Conservation (phyloP, 2,888 invertebrate species). For the Micropterix aruncella region DNA sequence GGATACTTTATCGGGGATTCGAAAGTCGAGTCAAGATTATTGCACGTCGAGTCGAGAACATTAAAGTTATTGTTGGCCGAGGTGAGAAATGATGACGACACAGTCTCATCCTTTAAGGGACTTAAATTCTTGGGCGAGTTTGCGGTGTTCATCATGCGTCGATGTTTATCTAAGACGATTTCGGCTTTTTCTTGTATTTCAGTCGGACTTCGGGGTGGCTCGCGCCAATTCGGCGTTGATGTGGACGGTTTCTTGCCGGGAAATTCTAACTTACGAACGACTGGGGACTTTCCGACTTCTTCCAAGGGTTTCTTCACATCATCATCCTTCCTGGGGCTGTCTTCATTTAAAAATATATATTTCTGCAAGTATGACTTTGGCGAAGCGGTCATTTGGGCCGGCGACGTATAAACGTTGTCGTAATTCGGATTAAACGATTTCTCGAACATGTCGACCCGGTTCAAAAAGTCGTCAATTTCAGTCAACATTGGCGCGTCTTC, state of each 20-base stretch:
- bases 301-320: background rate
- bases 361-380: background rate
- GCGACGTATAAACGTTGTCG: background rate
- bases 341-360: constrained; percentile 4
- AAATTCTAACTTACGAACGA: background rate
- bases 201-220: constrained; percentile 2
- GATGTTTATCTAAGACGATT: constrained; percentile 15
- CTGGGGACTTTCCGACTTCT: background rate
- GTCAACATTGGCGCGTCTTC: constrained; percentile 29
- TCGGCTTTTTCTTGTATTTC: constrained; percentile 15
- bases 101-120: background rate
- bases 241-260: background rate
- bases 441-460: constrained; percentile 26
- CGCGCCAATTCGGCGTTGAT: background rate
- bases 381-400: background rate
- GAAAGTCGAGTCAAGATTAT: constrained; percentile 1
- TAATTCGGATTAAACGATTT: constrained; percentile 1
- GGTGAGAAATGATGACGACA: background rate
- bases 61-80: too few species aligned
- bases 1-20: background rate
- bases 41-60: background rate
- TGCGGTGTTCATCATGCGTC: constrained; percentile 12
- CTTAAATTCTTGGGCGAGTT: background rate
- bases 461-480: constrained; percentile 32
- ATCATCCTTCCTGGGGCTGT: background rate